Evolutionary conservation across 2,888 invertebrate species (phyloP).

Genomic region (Clepsis dumicolana): DNA sequence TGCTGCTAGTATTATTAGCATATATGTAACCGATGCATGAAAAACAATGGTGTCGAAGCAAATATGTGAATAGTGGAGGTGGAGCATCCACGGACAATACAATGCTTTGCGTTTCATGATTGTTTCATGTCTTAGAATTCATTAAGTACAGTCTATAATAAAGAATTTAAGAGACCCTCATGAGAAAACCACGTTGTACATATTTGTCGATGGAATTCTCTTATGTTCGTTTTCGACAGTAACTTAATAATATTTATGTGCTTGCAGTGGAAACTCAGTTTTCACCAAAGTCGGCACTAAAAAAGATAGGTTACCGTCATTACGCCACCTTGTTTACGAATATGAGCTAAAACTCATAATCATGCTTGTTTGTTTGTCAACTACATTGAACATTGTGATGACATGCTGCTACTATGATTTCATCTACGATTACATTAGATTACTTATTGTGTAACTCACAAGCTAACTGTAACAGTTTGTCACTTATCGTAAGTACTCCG

Average conservation of each 20-base stretch:
- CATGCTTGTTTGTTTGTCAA: slow-evolving; percentile 14
- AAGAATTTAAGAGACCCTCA: too few species aligned
- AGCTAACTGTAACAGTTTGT: background rate
- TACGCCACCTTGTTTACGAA: slow-evolving; percentile 10
- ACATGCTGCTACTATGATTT: slow-evolving; percentile 1
- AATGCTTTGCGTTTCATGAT: too few species aligned
- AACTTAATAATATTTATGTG: background rate
- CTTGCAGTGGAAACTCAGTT: background rate
- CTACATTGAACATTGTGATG: background rate
- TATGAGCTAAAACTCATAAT: slow-evolving; percentile 17
- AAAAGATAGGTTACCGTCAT: background rate
- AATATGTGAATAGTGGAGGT: too few species aligned
- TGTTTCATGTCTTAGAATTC: too few species aligned
- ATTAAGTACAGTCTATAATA: too few species aligned
- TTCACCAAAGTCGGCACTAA: background rate
- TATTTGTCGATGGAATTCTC: background rate
- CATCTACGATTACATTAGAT: slow-evolving; percentile 2
- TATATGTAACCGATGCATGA: too few species aligned
- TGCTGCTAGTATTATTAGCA: too few species aligned
- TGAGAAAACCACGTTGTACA: too few species aligned
- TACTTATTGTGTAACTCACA: slow-evolving; percentile 2
- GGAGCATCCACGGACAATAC: too few species aligned
- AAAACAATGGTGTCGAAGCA: too few species aligned
- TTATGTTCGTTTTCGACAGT: background rate
- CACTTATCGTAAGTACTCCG: background rate